These are phyloP conservation scores for Ips nitidus DNA, from an alignment of 1,140 invertebrate species.

Conservation along the genomic window DNA sequence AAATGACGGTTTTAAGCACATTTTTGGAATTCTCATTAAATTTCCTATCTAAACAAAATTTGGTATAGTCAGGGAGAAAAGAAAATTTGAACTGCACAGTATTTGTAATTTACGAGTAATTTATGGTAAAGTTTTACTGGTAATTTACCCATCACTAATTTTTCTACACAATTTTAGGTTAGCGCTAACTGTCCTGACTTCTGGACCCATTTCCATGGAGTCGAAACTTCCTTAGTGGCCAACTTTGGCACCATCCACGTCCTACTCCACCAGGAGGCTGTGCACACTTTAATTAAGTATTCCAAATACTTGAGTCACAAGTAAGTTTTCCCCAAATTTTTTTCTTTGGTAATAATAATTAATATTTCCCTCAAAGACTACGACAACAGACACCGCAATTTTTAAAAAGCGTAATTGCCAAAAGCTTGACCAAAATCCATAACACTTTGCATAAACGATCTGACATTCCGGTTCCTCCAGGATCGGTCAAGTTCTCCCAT, in stretches of 20 bases:
- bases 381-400: slow-evolving; percentile 21
- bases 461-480: slow-evolving; percentile 71
- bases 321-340: slow-evolving; percentile 44
- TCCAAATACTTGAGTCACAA: slow-evolving; percentile 56
- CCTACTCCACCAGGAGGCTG: slow-evolving; percentile 71
- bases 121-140: slow-evolving; percentile 4
- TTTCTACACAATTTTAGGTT: slow-evolving; percentile 57
- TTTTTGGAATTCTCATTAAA: too few species aligned
- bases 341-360: neutral
- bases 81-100: too few species aligned
- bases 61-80: too few species aligned
- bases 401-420: slow-evolving; percentile 25
- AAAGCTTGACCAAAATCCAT: slow-evolving; percentile 24
- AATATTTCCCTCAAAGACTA: too few species aligned
- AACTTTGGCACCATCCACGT: slow-evolving; percentile 67
- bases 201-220: slow-evolving; percentile 75
- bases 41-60: too few species aligned
- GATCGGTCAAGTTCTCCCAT: slow-evolving; percentile 77
- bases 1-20: too few species aligned
- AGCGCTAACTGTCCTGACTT: slow-evolving; percentile 81
- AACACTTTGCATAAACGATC: slow-evolving; percentile 44
- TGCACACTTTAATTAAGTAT: slow-evolving; percentile 70
- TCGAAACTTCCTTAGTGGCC: slow-evolving; percentile 75
- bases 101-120: neutral
- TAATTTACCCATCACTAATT: neutral